Conservation (phyloP, 1,140 invertebrate genomes). For the Eciton burchellii region DNA sequence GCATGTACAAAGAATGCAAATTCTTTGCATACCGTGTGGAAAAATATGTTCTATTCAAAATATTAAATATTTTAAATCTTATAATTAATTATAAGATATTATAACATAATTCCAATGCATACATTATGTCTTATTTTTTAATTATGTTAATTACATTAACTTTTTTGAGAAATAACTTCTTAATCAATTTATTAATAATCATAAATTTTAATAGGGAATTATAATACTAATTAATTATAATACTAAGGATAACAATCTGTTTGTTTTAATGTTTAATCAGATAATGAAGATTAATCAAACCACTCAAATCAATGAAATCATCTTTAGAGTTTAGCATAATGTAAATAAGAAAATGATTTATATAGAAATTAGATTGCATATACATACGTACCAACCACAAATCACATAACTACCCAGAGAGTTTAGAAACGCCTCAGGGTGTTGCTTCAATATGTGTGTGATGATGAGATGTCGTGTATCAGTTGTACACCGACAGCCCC, state of each 20-base stretch:
- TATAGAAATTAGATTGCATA: conserved; percentile 14
- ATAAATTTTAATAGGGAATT: no score
- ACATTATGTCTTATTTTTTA: background rate
- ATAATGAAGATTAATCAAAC: conserved; percentile 4
- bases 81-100: no score
- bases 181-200: background rate
- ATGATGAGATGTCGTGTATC: conserved; percentile 78
- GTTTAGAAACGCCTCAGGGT: conserved; percentile 82
- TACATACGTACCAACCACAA: conserved; percentile 83
- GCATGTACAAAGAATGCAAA: no score
- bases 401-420: conserved; percentile 86
- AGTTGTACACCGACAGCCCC: conserved; percentile 77
- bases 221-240: no score
- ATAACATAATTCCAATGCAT: no score
- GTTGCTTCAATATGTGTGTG: conserved; percentile 77
- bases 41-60: no score
- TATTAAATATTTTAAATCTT: no score
- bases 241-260: background rate
- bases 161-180: background rate
- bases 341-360: background rate
- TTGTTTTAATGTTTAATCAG: background rate
- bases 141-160: conserved; percentile 27
- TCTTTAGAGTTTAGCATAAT: background rate
- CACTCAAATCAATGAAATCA: no score
- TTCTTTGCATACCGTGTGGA: no score